Conservation (phyloP, 2,797 vertebrate species). For the Sebastes ruberrimus region DNA sequence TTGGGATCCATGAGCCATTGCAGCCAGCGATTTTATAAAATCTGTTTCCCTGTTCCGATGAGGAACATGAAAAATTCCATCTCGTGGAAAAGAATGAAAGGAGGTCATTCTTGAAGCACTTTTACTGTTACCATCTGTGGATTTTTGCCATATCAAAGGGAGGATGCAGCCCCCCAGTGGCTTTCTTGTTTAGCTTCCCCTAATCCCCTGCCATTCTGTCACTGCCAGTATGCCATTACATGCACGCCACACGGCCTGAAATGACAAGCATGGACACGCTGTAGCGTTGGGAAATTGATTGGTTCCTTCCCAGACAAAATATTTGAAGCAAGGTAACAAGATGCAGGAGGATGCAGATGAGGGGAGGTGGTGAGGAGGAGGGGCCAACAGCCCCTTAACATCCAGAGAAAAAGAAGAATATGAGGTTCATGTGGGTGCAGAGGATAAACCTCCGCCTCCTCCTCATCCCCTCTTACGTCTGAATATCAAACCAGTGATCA, state of each 20-base stretch:
- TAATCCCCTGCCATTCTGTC: conserved; percentile 44
- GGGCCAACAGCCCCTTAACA: conserved; percentile 4
- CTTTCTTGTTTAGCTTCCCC: conserved; percentile 53
- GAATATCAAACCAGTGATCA: conserved; percentile 71
- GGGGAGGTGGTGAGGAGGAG: not conserved
- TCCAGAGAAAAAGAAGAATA: conserved; percentile 25
- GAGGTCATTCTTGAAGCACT: conserved; percentile 31
- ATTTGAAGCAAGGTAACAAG: conserved; percentile 77
- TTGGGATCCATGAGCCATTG: not conserved
- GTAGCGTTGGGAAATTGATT: conserved; percentile 72
- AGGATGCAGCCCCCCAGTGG: conserved; percentile 54
- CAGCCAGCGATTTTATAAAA: not conserved
- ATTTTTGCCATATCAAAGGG: conserved; percentile 53
- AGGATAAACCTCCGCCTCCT: conserved; percentile 38
- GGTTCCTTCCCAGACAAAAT: conserved; percentile 83
- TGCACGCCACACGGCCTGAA: conserved; percentile 31
- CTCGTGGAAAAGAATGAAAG: conserved; percentile 24
- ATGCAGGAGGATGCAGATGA: conserved; percentile 57
- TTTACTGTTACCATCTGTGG: conserved; percentile 65
- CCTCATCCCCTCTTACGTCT: conserved; percentile 66
- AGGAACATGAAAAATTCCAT: conserved; percentile 23
- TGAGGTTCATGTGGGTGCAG: conserved; percentile 58
- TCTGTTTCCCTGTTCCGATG: not conserved
- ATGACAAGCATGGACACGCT: conserved; percentile 53
- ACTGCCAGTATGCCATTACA: conserved; percentile 34